Evolutionary conservation across 2,888 invertebrate species (phyloP).

Genomic region (Phrixothrix hirtus): DNA sequence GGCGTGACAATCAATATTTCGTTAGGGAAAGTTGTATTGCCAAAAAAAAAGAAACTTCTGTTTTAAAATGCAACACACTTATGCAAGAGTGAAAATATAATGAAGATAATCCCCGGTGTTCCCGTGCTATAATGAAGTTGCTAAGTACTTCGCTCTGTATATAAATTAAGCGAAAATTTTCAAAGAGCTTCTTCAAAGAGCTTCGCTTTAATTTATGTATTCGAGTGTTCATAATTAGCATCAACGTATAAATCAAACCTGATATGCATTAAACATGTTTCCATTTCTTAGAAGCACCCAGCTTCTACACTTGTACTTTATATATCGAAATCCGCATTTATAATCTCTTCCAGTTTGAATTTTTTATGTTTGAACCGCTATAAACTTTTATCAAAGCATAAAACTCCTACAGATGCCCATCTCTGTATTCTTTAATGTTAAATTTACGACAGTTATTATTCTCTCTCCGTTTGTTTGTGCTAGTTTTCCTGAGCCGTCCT

Average conservation of each 20-base stretch:
- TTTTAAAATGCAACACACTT: too few species aligned
- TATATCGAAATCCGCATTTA: background rate
- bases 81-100: background rate
- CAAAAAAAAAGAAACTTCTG: too few species aligned
- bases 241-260: constrained; percentile 1
- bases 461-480: constrained; percentile 6
- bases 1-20: too few species aligned
- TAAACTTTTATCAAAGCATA: constrained; percentile 20
- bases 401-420: constrained; percentile 14
- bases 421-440: constrained; percentile 10
- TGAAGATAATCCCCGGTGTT: background rate
- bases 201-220: background rate
- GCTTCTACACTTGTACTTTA: constrained; percentile 5
- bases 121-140: background rate
- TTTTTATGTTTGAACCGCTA: constrained; percentile 17
- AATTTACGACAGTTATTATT: constrained; percentile 12
- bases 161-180: background rate
- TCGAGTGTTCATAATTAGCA: background rate
- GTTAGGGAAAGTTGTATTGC: too few species aligned
- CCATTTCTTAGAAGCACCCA: background rate
- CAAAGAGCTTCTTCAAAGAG: background rate
- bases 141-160: background rate
- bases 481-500: too few species aligned
- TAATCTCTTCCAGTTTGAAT: constrained; percentile 14
- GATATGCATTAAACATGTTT: constrained; percentile 8